Evolutionary conservation across 1,140 invertebrate genomes (phyloP).

Genomic region (Periplaneta americana): DNA sequence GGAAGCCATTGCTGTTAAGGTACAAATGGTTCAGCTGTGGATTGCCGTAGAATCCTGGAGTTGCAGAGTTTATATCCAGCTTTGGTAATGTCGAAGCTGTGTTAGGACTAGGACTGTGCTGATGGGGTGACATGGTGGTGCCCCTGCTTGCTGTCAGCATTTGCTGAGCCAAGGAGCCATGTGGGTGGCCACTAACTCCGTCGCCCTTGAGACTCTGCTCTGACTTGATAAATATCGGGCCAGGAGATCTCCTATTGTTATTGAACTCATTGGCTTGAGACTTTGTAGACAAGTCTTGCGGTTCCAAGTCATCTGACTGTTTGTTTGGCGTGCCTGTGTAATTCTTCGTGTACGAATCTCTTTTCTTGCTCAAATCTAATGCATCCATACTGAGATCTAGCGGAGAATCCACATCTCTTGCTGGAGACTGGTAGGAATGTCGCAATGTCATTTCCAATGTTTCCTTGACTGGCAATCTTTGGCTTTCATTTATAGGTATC

Average conservation of each 20-base stretch:
- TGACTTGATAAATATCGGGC: neutral
- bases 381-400: constrained; percentile 76
- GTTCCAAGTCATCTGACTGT: constrained; percentile 32
- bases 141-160: neutral
- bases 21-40: constrained; percentile 39
- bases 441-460: neutral
- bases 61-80: neutral
- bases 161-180: neutral
- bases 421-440: neutral
- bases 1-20: constrained; percentile 32
- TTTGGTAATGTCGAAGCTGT: neutral
- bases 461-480: neutral
- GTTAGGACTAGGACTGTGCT: neutral
- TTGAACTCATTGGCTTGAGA: constrained; percentile 3
- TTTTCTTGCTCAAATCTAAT: constrained; percentile 83
- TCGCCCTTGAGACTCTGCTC: neutral
- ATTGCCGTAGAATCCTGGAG: constrained; percentile 5
- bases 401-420: constrained; percentile 44
- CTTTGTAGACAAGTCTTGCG: constrained; percentile 39
- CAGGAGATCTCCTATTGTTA: neutral
- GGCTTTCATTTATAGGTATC: neutral
- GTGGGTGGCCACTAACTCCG: neutral
- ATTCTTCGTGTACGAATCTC: constrained; percentile 23
- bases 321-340: neutral
- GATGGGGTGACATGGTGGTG: neutral